Evolutionary conservation across 2,113 vertebrate species (phyloP).

Genomic region (Cryptotis parvus): DNA sequence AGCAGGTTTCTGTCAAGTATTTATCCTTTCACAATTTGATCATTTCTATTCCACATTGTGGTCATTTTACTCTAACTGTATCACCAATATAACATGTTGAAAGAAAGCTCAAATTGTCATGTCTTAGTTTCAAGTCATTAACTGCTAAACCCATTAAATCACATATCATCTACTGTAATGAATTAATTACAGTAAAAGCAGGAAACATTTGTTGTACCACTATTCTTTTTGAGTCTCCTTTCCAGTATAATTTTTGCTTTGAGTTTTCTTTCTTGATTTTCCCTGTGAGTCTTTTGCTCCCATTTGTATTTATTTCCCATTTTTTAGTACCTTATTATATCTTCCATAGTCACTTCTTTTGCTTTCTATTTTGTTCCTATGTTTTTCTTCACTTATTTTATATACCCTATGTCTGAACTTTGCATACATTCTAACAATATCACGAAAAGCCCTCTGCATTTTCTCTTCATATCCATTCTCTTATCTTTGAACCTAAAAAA

Average conservation of each 20-base stretch:
- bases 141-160: background rate
- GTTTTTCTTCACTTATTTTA: background rate
- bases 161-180: background rate
- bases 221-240: background rate
- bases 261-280: background rate
- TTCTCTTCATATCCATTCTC: background rate
- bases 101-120: background rate
- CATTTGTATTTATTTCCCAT: background rate
- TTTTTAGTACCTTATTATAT: background rate
- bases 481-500: slow-evolving; percentile 35
- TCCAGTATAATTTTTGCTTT: background rate
- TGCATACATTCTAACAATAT: background rate
- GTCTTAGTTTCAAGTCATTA: background rate
- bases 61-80: background rate
- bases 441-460: background rate
- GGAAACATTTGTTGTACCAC: background rate
- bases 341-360: background rate
- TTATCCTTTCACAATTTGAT: background rate
- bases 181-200: background rate
- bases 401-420: background rate
- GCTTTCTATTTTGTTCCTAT: background rate
- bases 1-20: slow-evolving; percentile 44
- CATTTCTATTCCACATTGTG: background rate
- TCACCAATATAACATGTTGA: background rate
- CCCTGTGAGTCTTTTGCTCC: background rate